Conservation (phyloP, 2,113 vertebrate species). For the Cyanocitta stelleri region DNA sequence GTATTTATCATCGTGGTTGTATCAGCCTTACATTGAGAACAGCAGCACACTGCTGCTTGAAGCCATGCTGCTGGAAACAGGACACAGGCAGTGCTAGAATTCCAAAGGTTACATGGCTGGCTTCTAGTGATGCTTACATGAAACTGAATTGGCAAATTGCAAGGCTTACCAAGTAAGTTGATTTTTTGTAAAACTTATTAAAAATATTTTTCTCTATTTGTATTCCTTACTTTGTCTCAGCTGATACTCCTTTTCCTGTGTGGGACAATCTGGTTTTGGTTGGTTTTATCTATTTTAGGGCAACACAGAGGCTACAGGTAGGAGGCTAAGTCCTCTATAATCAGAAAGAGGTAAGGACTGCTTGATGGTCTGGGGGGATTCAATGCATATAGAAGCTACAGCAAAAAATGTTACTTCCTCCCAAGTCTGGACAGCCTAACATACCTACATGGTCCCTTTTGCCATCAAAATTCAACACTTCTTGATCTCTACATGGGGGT, state of each 20-base stretch:
- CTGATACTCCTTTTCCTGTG: not conserved
- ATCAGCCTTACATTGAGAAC: constrained; percentile 85
- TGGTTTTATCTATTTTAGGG: not conserved
- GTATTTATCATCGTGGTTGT: constrained; percentile 88
- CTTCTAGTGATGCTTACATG: not conserved
- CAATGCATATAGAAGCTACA: not conserved
- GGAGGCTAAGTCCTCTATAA: not conserved
- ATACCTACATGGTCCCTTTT: not conserved
- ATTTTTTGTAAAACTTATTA: constrained; percentile 20
- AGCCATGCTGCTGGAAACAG: constrained; percentile 89
- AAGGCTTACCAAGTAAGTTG: not conserved
- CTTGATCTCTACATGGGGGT: not conserved
- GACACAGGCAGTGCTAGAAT: constrained; percentile 78
- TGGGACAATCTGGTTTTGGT: not conserved
- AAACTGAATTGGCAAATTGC: not conserved
- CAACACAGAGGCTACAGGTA: not conserved
- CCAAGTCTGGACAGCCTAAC: not conserved
- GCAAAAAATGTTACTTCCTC: not conserved
- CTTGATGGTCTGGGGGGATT: not conserved
- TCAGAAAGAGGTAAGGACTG: not conserved
- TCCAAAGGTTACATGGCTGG: not conserved
- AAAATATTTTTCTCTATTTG: not conserved
- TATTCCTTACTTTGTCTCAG: not conserved
- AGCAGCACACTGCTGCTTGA: constrained; percentile 77
- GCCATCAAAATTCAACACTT: not conserved